Base-by-base conservation (phyloP, 2,888 invertebrate genomes). In the Orchesellides sinensis region DNA sequence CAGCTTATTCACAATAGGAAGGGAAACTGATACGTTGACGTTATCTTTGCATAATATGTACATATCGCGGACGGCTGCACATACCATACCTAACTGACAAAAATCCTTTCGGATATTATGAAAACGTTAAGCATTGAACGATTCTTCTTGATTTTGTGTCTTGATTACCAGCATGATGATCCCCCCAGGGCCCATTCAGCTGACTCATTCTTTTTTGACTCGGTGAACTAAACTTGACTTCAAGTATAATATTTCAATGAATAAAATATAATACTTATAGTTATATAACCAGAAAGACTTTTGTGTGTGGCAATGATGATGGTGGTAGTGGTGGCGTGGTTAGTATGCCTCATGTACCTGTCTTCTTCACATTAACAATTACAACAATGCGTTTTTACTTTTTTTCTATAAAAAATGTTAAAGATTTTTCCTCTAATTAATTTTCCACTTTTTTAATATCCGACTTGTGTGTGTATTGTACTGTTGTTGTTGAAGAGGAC, bases 141-240 rank as follows among this genome's bases (percentile, higher is more conserved):
- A 70, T 83, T 75, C 52, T n/a, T n/a, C n/a, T n/a, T n/a, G n/a
- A n/a, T n/a, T n/a, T 72, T 27, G 78, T 70, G 79, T 77, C 84
- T 85, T 87, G 84, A 87, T 87, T 85, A 79, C 84, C 83, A 86
- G 86, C 85, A 85, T 86, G 85, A 85, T 83, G 84, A 85, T 85
- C 83, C 85, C 85, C 84, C 69, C 61, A 79, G 85, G 87, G 65
- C 19, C 25, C 56, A 65, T 79, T 79, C 79, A 79, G 79, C 79
- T 79, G 79, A 78, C 78, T 78, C 73, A 81, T 68, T 56, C 61
- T 68, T 65, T 75, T 84, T 82, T 56, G 54, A 49, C 40, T 72
- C n/a, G 32, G 21, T 65, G 40, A 32, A 27, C 25, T 32, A 21
- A 14, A 45, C 45, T 49, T 25, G 54, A 61, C 25, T 52, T 19